Evolutionary conservation across 2,113 vertebrate genomes (phyloP).

Genomic region (Jaculus jaculus): DNA sequence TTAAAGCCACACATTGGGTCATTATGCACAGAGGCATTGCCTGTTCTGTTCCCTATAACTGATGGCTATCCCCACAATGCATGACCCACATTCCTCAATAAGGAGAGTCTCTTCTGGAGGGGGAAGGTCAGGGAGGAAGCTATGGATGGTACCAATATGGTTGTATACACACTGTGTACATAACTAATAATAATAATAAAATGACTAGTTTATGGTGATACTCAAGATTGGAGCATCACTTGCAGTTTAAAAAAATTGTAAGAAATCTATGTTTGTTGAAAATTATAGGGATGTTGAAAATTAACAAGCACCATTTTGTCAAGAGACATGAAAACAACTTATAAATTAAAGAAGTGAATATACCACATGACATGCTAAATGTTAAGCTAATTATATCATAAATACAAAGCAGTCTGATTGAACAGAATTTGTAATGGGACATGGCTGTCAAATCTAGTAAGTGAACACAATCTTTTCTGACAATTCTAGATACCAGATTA

Average conservation of each 20-base stretch:
- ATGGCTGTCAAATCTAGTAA: not conserved
- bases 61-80: too few relatives aligned
- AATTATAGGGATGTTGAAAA: not conserved
- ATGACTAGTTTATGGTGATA: not conserved
- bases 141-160: too few relatives aligned
- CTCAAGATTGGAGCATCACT: not conserved
- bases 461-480: not conserved
- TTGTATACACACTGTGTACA: too few relatives aligned
- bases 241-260: not conserved
- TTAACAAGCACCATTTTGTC: not conserved
- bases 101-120: too few relatives aligned
- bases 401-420: not conserved
- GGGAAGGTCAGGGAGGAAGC: too few relatives aligned
- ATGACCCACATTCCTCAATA: too few relatives aligned
- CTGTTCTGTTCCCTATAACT: too few relatives aligned
- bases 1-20: too few relatives aligned
- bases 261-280: not conserved
- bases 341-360: not conserved
- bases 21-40: too few relatives aligned
- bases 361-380: not conserved
- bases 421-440: not conserved
- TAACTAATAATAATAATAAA: too few relatives aligned
- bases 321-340: not conserved
- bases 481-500: not conserved
- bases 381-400: not conserved